Base-by-base conservation (phyloP, 1,140 invertebrate species). In the Drosophila fuyamai region DNA sequence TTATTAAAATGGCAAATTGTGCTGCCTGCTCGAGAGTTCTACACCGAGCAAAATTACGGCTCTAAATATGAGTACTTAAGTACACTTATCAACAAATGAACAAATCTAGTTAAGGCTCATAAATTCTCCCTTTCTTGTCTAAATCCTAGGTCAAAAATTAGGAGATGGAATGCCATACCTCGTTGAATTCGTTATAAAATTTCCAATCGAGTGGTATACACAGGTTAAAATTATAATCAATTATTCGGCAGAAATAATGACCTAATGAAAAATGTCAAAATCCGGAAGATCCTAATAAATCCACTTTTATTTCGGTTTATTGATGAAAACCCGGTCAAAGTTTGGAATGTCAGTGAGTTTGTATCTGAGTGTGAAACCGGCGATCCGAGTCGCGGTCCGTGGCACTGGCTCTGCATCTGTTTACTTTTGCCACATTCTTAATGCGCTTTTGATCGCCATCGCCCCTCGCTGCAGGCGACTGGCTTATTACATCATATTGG, bases 1-100 rank as follows among this genome's bases (percentile, higher is more conserved):
- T 89, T 89, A 89, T 89, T 89, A 84, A 89, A 89, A 89, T 83
- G 82, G 80, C 80, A 85, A 81, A 85, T 89, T 88, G 88, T 76
- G 53, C 18, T 57, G 60, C 46, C 53, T 38, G 23, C 2, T 29
- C 40, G 23, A 46, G 73, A 43, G 51, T 47, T 70, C n/a, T 59
- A 16, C 36, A 41, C 53, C 13, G 32, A 12, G 8, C 14, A 44
- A 40, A 38, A 76, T 36, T 23, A 4, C 23, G 23, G 23, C 3
- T 23, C 23, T 23, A 23, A 23, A 23, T 23, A 23, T 23, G 2
- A 2, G 2, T 23, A 23, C 18, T 23, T 23, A 1, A 2, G 1
- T 23, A 23, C 18, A 2, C 18, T 1, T 23, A 23, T 23, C 18
- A 2, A 2, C 18, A 23, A 23, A 2, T 23, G 3, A 23, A 23